Evolutionary conservation across 2,113 vertebrate genomes (phyloP).

Genomic region (Apeltes quadracus): DNA sequence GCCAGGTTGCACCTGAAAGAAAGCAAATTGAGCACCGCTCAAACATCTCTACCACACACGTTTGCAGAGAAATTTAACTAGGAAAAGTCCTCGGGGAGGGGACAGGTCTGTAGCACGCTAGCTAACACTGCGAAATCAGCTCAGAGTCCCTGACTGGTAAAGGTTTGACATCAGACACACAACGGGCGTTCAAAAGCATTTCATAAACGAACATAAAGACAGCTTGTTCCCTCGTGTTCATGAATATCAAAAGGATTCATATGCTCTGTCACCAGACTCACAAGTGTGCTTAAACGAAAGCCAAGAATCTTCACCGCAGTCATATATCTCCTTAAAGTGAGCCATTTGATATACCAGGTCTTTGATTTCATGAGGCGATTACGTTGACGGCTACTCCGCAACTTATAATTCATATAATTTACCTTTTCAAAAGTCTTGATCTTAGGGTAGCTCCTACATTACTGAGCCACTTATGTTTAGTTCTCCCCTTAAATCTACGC

Average conservation of each 20-base stretch:
- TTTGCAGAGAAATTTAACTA: too few species aligned
- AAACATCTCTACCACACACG: not conserved
- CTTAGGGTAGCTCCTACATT: not conserved
- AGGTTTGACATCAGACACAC: not conserved
- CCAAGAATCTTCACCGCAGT: not conserved
- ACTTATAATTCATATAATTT: too few species aligned
- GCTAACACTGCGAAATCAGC: not conserved
- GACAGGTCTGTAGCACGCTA: not conserved
- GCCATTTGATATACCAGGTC: not conserved
- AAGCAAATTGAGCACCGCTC: not conserved
- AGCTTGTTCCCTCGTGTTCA: not conserved
- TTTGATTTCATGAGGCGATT: not conserved
- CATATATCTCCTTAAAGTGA: not conserved
- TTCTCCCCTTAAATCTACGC: constrained; percentile 13
- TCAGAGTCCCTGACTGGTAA: not conserved
- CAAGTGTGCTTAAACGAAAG: not conserved
- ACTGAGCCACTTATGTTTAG: not conserved
- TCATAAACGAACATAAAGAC: not conserved
- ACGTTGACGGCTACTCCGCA: not conserved
- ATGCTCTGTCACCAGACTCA: not conserved
- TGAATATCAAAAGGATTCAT: not conserved
- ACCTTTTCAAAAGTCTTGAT: not conserved
- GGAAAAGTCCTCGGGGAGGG: too few species aligned
- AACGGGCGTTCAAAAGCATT: not conserved
- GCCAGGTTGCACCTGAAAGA: constrained; percentile 91